Base-by-base conservation (phyloP, 2,888 invertebrate species). In the Agapetus fuscipes region DNA sequence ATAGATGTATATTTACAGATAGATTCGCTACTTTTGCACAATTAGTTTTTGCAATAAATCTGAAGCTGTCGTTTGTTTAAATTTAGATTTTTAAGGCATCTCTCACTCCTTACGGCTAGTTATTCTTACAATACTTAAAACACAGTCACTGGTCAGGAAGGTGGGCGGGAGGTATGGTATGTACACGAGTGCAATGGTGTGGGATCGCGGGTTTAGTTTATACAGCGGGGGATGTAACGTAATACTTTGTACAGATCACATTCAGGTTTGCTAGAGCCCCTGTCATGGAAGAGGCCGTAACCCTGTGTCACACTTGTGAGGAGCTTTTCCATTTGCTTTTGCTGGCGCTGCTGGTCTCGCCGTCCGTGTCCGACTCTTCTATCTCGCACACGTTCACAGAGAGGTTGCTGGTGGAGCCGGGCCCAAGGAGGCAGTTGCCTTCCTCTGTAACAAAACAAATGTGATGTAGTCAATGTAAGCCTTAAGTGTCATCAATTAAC, bases 331-430 rank as follows among this genome's bases (percentile, higher is more conserved):
- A 39, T 25, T 40, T 42, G 14, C 38, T 35, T 42, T 31, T 42
- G 38, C 43, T 36, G 32, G 46, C 17, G 25, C 32, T 42, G 17
- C 25, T 64, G 30, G 59, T 58, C 51, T 63, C 62, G 43, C 65
- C 62, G 56, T 79, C 79, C 53, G 72, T 75, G 56, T 81, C 80
- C 15, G 80, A 79, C 62, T 81, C 80, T 58, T 86, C 86, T 51
- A 87, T 83, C 62, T 86, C 86, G 64, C 87, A 86, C 44, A 87
- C 68, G 57, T 83, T 81, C 30, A 80, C 80, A 33, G 85, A 85
- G 46, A 84, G 66, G 59, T 85, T 84, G 57, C 84, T 84, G 54
- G 77, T 80, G 53, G 83, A 83, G 20, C 72, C 74, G 30, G 75
- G 75, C 32, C 75, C 79, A 43, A 77, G 62, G 46, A 80, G 59